Evolutionary conservation across 2,113 vertebrate genomes (phyloP), one percentile per base, ranked within the genome.

Genomic region (Brienomyrus longianalis): DNA sequence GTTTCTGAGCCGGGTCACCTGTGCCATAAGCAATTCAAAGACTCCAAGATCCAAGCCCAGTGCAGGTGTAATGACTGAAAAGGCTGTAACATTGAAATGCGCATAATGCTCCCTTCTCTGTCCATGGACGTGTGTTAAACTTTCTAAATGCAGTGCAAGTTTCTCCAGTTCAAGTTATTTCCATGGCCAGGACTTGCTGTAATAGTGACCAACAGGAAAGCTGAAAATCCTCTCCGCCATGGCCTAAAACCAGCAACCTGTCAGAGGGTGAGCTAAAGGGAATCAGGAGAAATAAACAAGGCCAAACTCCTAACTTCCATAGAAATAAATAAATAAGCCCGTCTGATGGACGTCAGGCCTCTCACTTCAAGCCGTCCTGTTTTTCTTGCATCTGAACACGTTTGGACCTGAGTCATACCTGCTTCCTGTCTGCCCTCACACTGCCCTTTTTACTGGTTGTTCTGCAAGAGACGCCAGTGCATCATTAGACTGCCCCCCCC

Each of bases 401-500:
- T 93, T 93, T 90, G 48, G 86, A 91, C 91, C 92, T 91, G 93
- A 92, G 92, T 94, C 92, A 93, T 90, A 89, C 59, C 91, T 91
- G 91, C 93, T 91, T 92, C 62, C 87, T 86, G 89, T 87, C 91
- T 89, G 88, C 93, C 90, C 89, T 89, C 88, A 85, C 59, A 90
- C 90, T 43, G 74, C 48, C 7, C 54, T 88, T n/a, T 77, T 88
- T 77, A 89, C 91, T 91, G 84, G n/a, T 84, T 39, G 13, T 86
- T 54, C 66, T 90, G 86, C 9, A 31, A 43, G 50, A 89, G 48
- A 52, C 31, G 47, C 66, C 47, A 83, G n/a, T 52, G 70, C 70
- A 83, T 83, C 27, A 23, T 89, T 54, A 86, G n/a, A 21, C 47
- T 8, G 31, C 27, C n/a, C 45, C 59, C 54, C 0, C 43, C 35